phyloP scores from a whole-genome alignment of 23 tunicate genomes.

The Clavelina lepadiformis region DNA sequence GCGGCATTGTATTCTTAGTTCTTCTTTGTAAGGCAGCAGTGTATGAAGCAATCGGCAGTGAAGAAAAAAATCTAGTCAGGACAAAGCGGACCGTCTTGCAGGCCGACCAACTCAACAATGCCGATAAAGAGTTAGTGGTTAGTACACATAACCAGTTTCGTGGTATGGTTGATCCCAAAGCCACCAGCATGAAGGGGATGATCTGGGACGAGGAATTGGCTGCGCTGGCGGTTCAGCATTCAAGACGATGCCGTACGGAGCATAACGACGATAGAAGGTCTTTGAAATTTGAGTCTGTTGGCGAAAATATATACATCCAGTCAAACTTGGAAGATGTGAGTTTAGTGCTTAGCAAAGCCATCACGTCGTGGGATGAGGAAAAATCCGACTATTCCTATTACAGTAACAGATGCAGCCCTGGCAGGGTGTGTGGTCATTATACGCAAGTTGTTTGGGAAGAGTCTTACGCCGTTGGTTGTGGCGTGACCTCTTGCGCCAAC shows the following conservation, averaged over 20 bases:
- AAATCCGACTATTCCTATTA: constrained; percentile 31
- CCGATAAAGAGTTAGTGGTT: constrained; percentile 15
- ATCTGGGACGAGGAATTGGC: constrained; percentile 56
- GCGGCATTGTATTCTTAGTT: too few relatives aligned
- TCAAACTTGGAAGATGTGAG: not conserved
- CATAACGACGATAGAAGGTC: constrained; percentile 34
- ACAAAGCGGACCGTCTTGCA: too few relatives aligned
- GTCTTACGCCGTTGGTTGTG: constrained; percentile 47
- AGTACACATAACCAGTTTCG: constrained; percentile 44
- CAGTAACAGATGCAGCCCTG: constrained; percentile 12
- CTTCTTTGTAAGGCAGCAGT: too few relatives aligned
- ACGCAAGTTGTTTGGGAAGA: constrained; percentile 62
- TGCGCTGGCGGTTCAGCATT: constrained; percentile 30
- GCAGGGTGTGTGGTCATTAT: constrained; percentile 16
- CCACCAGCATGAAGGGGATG: constrained; percentile 51
- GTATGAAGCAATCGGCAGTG: too few relatives aligned
- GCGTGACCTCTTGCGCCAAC: constrained; percentile 21
- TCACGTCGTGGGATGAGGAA: constrained; percentile 38
- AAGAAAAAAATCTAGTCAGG: too few relatives aligned
- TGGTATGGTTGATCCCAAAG: constrained; percentile 19
- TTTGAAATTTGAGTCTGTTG: not conserved
- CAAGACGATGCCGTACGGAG: constrained; percentile 48
- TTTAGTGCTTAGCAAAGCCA: constrained; percentile 8
- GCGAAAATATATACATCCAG: constrained; percentile 33
- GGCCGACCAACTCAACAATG: not conserved